Evolutionary conservation across 30 jellyfish, hydroid and myxozoan genomes (phyloP).

Genomic region (Phacellophora camtschatica): DNA sequence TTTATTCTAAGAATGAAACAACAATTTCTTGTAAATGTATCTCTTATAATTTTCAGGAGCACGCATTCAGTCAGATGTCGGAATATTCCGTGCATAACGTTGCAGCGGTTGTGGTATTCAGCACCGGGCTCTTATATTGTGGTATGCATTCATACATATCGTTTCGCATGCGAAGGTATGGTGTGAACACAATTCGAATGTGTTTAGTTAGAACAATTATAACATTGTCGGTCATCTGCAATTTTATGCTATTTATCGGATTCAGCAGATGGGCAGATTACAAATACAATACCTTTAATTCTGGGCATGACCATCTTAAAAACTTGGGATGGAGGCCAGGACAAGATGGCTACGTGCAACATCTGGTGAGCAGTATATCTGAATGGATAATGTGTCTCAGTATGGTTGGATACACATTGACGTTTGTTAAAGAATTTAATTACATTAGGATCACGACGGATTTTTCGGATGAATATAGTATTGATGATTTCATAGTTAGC

Average conservation of each 20-base stretch:
- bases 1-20: no score
- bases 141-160: conserved; percentile 65
- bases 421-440: conserved; percentile 76
- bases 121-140: conserved; percentile 76
- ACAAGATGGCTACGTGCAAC: conserved; percentile 78
- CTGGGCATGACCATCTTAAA: conserved; percentile 22
- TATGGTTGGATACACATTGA: conserved; percentile 51
- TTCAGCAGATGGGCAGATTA: conserved; percentile 67
- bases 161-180: conserved; percentile 41
- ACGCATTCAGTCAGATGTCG: conserved; percentile 61
- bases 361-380: conserved; percentile 63
- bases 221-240: conserved; percentile 46
- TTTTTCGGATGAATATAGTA: conserved; percentile 69
- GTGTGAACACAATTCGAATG: conserved; percentile 55
- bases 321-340: conserved; percentile 84
- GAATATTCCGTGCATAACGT: conserved; percentile 86
- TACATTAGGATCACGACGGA: conserved; percentile 74
- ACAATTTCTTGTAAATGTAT: no score
- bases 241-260: conserved; percentile 51
- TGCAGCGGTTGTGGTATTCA: conserved; percentile 87
- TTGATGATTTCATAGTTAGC: conserved; percentile 34
- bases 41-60: conserved; percentile 68
- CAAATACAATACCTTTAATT: conserved; percentile 16
- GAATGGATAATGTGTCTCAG: conserved; percentile 93
- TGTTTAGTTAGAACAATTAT: conserved; percentile 58